Conservation (phyloP, 2,888 invertebrate genomes). For the Melinaea menophilus region DNA sequence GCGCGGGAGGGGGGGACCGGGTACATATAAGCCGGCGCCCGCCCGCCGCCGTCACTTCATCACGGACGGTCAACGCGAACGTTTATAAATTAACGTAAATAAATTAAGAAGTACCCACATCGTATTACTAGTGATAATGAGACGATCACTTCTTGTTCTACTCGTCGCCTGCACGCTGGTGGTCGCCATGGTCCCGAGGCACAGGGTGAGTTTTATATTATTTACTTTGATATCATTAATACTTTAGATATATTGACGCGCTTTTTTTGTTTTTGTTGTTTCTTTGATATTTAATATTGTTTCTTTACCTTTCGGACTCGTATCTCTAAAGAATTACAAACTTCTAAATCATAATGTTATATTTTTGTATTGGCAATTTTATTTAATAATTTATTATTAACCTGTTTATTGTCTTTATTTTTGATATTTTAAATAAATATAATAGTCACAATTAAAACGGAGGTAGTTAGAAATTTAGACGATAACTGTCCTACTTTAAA, state of each 20-base stretch:
- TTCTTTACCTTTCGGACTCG: no score
- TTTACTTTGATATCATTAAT: not conserved
- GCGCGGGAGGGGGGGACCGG: constrained; percentile 35
- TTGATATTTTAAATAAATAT: no score
- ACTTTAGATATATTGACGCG: not conserved
- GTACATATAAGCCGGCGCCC: constrained; percentile 44
- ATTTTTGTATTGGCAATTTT: no score
- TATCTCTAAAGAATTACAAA: no score
- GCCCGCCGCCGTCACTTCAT: constrained; percentile 48
- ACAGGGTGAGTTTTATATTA: constrained; percentile 51
- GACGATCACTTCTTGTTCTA: constrained; percentile 42
- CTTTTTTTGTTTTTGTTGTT: not conserved
- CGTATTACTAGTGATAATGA: constrained; percentile 44
- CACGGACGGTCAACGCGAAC: constrained; percentile 40
- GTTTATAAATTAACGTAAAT: constrained; percentile 23
- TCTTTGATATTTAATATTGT: no score
- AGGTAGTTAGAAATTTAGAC: no score
- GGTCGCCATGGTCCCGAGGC: constrained; percentile 51
- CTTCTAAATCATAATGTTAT: no score
- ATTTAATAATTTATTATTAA: no score
- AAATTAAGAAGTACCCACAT: constrained; percentile 16
- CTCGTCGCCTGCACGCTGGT: constrained; percentile 45
- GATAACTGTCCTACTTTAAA: no score
- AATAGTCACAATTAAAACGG: no score
- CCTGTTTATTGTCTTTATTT: no score